Base-by-base conservation (phyloP, 2,888 invertebrate genomes). In the Syrphus vitripennis region DNA sequence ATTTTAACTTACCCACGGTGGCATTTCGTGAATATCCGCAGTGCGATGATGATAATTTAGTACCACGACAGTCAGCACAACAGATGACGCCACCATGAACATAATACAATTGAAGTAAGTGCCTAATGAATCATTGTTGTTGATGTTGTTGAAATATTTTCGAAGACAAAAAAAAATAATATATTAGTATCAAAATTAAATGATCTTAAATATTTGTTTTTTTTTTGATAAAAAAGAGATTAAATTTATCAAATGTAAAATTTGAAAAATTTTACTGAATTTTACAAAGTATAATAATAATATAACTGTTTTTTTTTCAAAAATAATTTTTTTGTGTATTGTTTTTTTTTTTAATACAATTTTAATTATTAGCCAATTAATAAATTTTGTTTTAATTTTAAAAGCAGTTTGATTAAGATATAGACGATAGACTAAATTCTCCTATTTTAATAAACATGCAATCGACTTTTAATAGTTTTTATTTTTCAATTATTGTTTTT, bases 31-130 rank as follows among this genome's bases (percentile, higher is more conserved):
- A 91, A 98, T 98, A 92, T 98, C 98, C 84, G 98, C 97, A 89
- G 97, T 97, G 90, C 98, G 95, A 93, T 99, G 98, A 93, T 99
- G 99, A 93, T 98, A 98, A 94, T 99, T 99, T 89, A 99, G 95
- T 89, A 99, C 98, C 90, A 98, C 96, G 89, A 99, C 98, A 72
- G 99, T 99, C 90, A 98, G 95, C 90, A 98, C 98, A 93, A 99
- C 98, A 88, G 98, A 98, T 88, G 98, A 97, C 83, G 98, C 98
- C 93, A 98, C 98, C 98, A 99, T 98, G 94, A 99, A 97, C 99
- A 99, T 99, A 94, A 98, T 98, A 95, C 98, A 98, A 94, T 98
- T 98, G 96, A 99, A 99, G 94, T 99, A 99, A 90, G 98, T 98
- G 92, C 98, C 98, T n/a, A n/a, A n/a, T n/a, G n/a, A n/a, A n/a